Evolutionary conservation across 1,140 invertebrate genomes (phyloP), one percentile per base, ranked within the genome.

Genomic region (Drosophila pachea): DNA sequence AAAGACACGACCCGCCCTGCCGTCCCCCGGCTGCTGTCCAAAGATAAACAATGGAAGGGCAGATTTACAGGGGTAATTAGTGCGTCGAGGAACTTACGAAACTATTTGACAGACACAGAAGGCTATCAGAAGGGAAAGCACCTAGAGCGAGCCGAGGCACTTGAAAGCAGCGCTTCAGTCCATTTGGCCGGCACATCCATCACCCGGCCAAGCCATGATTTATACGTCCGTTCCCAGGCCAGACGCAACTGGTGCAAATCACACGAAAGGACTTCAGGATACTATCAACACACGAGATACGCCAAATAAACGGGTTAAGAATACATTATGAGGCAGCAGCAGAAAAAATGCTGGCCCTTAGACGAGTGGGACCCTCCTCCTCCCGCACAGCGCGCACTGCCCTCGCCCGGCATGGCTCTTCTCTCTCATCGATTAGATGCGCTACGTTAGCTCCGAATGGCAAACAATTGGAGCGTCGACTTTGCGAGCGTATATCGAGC

Each of bases 231-330:
- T 55, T 60, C n/a, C 9, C 22, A 5, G 2, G 16, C 7, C 35
- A 8, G 16, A 50, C 29, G 12, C 7, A 68, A 68, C 66, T 68
- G 66, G 53, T 68, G 50, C 33, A 35, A 42, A 22, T 60, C 47
- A 16, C 36, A 60, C 52, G 50, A 33, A 43, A 56, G 40, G 54
- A 29, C 40, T 40, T 45, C 7, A 72, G 75, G 72, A 68, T 74
- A 67, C 79, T 74, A 84, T 83, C 78, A 76, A 73, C 79, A 84
- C 76, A 76, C 76, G 68, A 73, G 76, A 66, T 74, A 78, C 65
- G 73, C 68, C 75, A 64, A 75, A 65, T 69, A 71, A 84, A 83
- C 58, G 76, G 72, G 79, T 67, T 73, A 71, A 60, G 47, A 59
- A 61, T 42, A 62, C 61, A 67, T 61, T 62, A 35, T 56, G 50